Conservation (phyloP, 2,888 invertebrate genomes). For the Nephrotoma appendiculata region DNA sequence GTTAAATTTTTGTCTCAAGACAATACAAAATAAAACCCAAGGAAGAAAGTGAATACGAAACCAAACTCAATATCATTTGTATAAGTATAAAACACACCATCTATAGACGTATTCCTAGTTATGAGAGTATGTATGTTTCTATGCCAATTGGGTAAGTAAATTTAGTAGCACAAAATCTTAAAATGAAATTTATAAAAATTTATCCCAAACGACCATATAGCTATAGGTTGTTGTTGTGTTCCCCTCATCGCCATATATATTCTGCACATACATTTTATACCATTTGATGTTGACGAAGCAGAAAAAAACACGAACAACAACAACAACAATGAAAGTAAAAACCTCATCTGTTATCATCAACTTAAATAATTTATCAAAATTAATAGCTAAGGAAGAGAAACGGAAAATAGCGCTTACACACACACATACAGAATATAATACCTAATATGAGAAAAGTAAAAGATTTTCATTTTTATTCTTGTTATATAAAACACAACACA, state of each 20-base stretch:
- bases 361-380: constrained; percentile 4
- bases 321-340: background rate
- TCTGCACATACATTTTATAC: background rate
- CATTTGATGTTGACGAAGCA: background rate
- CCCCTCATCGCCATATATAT: background rate
- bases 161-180: background rate
- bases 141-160: background rate
- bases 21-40: background rate
- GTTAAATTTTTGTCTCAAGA: background rate
- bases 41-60: background rate
- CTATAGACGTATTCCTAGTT: too few species aligned
- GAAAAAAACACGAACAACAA: background rate
- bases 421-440: background rate
- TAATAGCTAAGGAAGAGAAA: background rate
- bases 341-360: constrained; percentile 4
- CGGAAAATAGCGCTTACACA: background rate
- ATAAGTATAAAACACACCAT: background rate
- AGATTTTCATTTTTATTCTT: background rate
- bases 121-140: background rate
- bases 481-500: background rate
- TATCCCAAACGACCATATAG: background rate
- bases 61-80: background rate
- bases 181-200: background rate
- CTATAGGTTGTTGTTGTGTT: background rate
- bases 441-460: background rate